Conservation (phyloP, 1,140 invertebrate species). For the Lutraria rhynchaena region DNA sequence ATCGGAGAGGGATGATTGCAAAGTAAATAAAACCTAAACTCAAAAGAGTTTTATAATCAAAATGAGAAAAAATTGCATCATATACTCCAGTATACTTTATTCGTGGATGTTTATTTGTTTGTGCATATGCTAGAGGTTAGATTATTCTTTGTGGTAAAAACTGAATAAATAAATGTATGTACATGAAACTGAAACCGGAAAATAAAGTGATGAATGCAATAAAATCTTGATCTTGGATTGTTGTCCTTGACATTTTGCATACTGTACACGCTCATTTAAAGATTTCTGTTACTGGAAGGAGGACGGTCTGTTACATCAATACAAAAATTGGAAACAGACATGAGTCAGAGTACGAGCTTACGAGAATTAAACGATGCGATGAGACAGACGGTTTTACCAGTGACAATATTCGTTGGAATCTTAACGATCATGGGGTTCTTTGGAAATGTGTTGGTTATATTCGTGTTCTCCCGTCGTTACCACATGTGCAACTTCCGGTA, state of each 20-base stretch:
- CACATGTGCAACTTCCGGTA: slow-evolving; percentile 60
- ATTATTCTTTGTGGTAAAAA: too few relatives aligned
- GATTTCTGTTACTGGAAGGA: slow-evolving; percentile 14
- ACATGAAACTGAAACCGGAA: too few relatives aligned
- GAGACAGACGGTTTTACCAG: slow-evolving; percentile 46
- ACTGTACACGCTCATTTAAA: neutral
- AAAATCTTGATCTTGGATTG: neutral
- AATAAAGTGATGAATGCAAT: neutral
- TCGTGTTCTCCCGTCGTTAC: slow-evolving; percentile 59
- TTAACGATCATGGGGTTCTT: slow-evolving; percentile 59
- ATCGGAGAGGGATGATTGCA: neutral
- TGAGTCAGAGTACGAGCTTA: slow-evolving; percentile 13
- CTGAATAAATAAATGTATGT: too few relatives aligned
- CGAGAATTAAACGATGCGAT: slow-evolving; percentile 54
- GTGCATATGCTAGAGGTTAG: too few relatives aligned
- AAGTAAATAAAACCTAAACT: neutral
- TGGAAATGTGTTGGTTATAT: slow-evolving; percentile 65
- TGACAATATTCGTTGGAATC: slow-evolving; percentile 56
- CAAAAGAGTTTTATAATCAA: neutral
- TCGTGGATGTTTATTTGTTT: too few relatives aligned
- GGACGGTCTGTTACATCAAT: slow-evolving; percentile 1
- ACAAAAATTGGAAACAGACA: slow-evolving; percentile 22
- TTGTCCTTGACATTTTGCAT: neutral
- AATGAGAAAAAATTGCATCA: too few relatives aligned
- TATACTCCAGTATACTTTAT: too few relatives aligned